phyloP scores from a whole-genome alignment of 2,113 vertebrate species.

The Panurus biarmicus region DNA sequence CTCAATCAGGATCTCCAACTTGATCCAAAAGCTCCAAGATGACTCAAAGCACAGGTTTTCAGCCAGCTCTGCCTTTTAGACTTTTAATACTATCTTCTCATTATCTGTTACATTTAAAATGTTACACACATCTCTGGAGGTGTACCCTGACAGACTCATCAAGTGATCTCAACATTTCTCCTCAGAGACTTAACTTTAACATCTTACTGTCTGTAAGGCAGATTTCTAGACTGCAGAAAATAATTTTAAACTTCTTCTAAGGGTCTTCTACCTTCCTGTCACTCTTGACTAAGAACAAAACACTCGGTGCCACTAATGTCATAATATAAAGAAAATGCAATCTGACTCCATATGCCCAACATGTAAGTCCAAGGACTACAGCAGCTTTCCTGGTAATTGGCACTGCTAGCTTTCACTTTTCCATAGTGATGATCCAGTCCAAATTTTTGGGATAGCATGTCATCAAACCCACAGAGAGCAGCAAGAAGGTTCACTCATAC shows the following conservation, averaged over 20 bases:
- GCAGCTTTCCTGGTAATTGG: background rate
- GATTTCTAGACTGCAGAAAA: background rate
- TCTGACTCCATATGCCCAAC: background rate
- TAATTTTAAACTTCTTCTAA: background rate
- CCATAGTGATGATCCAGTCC: background rate
- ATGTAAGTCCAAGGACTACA: background rate
- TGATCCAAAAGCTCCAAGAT: background rate
- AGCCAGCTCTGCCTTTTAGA: background rate
- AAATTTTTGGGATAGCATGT: background rate
- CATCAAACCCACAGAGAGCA: background rate
- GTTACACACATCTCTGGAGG: background rate
- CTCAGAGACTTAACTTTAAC: background rate
- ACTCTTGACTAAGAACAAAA: background rate
- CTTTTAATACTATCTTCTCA: background rate
- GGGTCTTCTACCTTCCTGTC: background rate
- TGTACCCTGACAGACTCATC: background rate
- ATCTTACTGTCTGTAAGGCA: background rate
- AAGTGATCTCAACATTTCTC: background rate
- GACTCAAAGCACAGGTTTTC: background rate
- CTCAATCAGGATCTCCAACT: background rate
- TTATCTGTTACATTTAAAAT: background rate
- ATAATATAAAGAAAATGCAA: background rate
- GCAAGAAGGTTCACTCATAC: background rate
- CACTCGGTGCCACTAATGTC: background rate
- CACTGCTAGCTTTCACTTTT: background rate